These are phyloP conservation scores for Catonia carolina DNA, from an alignment of 2,888 invertebrate species.

Conservation along the genomic window DNA sequence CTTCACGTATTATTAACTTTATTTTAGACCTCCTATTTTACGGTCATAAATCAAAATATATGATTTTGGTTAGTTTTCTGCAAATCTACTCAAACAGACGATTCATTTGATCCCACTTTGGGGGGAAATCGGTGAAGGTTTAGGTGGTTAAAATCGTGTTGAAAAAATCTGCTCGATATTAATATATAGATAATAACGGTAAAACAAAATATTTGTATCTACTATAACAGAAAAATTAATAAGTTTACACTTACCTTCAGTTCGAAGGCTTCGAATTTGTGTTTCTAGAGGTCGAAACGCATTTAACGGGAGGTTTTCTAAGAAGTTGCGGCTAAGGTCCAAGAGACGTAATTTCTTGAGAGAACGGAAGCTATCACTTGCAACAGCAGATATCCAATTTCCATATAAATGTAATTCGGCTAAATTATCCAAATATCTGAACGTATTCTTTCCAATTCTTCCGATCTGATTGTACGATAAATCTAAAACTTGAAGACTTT, in stretches of 20 bases:
- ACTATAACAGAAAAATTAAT: too few species aligned
- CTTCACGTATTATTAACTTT: too few species aligned
- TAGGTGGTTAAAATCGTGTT: too few species aligned
- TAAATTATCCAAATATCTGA: constrained; percentile 67
- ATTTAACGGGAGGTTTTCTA: constrained; percentile 70
- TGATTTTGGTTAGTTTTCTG: too few species aligned
- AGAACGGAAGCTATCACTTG: constrained; percentile 68
- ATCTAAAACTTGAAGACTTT: constrained; percentile 70
- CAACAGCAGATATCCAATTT: constrained; percentile 73
- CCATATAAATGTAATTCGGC: constrained; percentile 71
- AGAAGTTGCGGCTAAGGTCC: constrained; percentile 75
- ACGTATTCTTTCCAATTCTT: constrained; percentile 66
- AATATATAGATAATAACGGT: too few species aligned
- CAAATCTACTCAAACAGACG: too few species aligned
- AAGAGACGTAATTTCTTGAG: constrained; percentile 67
- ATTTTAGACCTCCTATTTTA: too few species aligned
- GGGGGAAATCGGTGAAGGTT: too few species aligned
- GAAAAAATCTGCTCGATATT: too few species aligned
- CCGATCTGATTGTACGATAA: constrained; percentile 77
- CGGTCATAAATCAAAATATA: too few species aligned
- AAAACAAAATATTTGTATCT: too few species aligned
- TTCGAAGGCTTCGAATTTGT: constrained; percentile 66
- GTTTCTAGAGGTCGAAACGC: constrained; percentile 73
- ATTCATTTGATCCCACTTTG: too few species aligned
- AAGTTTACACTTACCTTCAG: constrained; percentile 74